Base-by-base conservation (phyloP, 2,888 invertebrate genomes). In the Stramonita haemastoma region DNA sequence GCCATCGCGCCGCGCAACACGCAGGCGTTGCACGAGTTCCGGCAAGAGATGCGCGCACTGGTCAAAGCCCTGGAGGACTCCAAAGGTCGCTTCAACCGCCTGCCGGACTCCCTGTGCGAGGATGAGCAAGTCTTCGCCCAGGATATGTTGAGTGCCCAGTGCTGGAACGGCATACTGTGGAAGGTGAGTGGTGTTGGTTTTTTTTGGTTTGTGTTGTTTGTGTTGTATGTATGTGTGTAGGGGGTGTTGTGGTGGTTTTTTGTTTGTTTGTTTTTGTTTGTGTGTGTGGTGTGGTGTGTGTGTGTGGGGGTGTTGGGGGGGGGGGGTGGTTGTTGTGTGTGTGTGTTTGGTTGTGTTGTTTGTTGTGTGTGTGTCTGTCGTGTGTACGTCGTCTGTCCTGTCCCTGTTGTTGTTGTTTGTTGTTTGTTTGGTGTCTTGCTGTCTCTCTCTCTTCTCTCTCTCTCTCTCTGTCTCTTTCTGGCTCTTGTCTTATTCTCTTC, bases 81-180 rank as follows among this genome's bases (percentile, higher is more conserved):
- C 0, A 91, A 92, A 77, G 93, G 93, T 86, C 92, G 93, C 90
- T 93, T 92, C 89, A 91, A 92, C 86, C 91, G 92, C n/a, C 87
- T 94, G 84, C 92, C 94, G 0, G 93, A 93, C 79, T 92, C 91
- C 4, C 91, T 94, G 46, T 94, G 94, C 89, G 89, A 91, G 83
- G 91, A 91, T 56, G 88, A 90, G 15, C 86, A 90, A 36, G 90
- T 92, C 81, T 93, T 92, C 79, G 93, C 93, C 66, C 93, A 93
- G 88, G 92, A 93, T 36, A 91, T 90, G 73, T 97, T 97, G 86
- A 97, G 93, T 77, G 89, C 88, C 57, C 87, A 87, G 32, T 94
- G 94, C 90, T 94, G 94, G 94, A 94, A 93, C 87, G 94, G 94
- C 87, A 89, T 13, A 70, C 90, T 15, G 91, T 93, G 93, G 91